These are phyloP conservation scores for Tragelaphus buxtoni DNA, from an alignment of 2,113 vertebrate species.

Conservation along the genomic window DNA sequence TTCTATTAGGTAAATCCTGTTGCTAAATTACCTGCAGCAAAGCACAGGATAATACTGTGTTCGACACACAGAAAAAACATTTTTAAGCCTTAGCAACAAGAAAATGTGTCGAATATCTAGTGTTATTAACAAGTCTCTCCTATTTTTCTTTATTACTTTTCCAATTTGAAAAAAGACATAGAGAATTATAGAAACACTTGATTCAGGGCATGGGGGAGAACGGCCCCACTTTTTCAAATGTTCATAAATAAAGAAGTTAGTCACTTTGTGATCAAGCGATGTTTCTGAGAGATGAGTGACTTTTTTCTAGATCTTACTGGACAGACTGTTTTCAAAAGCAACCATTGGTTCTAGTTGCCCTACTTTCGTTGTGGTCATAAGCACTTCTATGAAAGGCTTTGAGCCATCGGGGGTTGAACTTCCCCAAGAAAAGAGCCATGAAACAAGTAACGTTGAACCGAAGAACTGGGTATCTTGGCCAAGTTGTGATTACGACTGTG, in stretches of 20 bases:
- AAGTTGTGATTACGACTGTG: background rate
- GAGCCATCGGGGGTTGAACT: background rate
- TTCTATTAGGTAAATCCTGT: constrained; percentile 25
- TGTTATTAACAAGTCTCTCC: background rate
- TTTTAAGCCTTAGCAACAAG: background rate
- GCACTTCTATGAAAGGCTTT: background rate
- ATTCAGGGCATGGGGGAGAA: background rate
- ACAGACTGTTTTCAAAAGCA: constrained; percentile 14
- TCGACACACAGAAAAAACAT: background rate
- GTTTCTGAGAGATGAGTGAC: constrained; percentile 12
- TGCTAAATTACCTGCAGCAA: constrained; percentile 33
- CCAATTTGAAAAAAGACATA: background rate
- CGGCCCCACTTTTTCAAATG: background rate
- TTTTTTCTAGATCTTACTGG: background rate
- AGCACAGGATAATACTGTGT: background rate
- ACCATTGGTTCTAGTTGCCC: background rate
- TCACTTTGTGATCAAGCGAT: background rate
- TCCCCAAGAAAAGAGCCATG: background rate
- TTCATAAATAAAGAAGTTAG: background rate
- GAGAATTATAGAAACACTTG: background rate
- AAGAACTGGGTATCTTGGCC: background rate
- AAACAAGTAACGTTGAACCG: background rate
- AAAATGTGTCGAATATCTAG: background rate
- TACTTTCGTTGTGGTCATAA: background rate
- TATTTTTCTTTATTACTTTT: constrained; percentile 18